Evolutionary conservation across 2,113 vertebrate species (phyloP), one percentile per base, ranked within the genome.

Genomic region (Mus musculus): DNA sequence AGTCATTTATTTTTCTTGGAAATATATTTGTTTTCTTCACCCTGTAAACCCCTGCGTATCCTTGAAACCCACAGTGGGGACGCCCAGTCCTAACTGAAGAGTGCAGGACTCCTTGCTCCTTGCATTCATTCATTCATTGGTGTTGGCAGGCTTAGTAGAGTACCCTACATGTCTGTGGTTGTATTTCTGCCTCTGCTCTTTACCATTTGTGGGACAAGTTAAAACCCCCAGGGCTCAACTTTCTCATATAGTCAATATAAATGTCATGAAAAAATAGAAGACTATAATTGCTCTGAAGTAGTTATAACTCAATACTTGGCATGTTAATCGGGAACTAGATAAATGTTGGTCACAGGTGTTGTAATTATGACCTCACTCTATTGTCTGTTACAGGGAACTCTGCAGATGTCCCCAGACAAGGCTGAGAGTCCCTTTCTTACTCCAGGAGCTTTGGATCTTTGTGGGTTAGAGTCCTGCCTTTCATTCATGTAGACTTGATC

Each of bases 81-180:
- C 5, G 30, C 19, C n/a, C 13, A 26, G 30, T 13, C 87, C 82
- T 52, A 26, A 42, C 39, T 65, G 19, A 24, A 16, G 59, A 12
- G 1, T 0, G 17, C 4, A 1, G 9, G 67, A 33, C 6, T 10
- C 54, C 39, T 12, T 13, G 14, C 3, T 7, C 9, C 20, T 67
- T 30, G 30, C 13, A 42, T 42, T 42, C 42, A 42, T 42, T 42
- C 28, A 1, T 17, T 39, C 56, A 52, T 30, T 36, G 30, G 0
- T 30, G 7, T 77, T 20, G 72, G 39, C 36, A 20, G 59, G 63
- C 19, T 39, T 26, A 12, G 67, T 14, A n/a, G 46, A 52, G 24
- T 22, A 14, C 12, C 12, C 13, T 28, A 20, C 6, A 73, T 24
- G 1, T 19, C 42, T 63, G 42, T 20, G 30, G 28, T 49, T 22